phyloP scores from a whole-genome alignment of 2,113 vertebrate genomes.

The Cyanoderma ruficeps region DNA sequence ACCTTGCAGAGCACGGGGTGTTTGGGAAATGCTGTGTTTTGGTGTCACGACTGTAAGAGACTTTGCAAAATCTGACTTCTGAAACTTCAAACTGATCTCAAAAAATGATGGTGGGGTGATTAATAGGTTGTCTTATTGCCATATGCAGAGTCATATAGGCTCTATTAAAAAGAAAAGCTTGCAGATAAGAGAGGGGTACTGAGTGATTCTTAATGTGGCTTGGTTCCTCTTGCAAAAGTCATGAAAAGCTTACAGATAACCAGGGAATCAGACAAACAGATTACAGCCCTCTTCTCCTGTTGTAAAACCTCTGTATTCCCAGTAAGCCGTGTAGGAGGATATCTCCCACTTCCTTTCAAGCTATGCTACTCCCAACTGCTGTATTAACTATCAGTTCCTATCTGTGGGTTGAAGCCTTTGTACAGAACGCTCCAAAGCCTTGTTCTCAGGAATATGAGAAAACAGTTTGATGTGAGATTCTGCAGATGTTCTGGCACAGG shows the following conservation, averaged over 20 bases:
- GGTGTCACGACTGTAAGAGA: background rate
- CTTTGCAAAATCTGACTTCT: background rate
- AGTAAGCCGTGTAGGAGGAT: slow-evolving; percentile 31
- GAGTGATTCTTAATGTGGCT: background rate
- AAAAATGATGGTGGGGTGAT: background rate
- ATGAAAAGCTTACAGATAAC: slow-evolving; percentile 42
- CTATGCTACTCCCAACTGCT: background rate
- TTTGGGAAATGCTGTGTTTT: background rate
- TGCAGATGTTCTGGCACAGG: slow-evolving; percentile 32
- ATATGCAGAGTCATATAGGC: background rate
- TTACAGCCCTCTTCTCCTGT: background rate
- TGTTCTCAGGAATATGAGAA: slow-evolving; percentile 48
- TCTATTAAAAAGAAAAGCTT: background rate
- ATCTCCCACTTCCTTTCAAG: slow-evolving; percentile 43
- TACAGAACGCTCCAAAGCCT: background rate
- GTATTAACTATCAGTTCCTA: slow-evolving; percentile 22
- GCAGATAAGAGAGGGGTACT: background rate
- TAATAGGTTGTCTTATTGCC: background rate
- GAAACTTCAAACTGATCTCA: background rate
- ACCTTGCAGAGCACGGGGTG: background rate
- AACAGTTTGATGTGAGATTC: slow-evolving; percentile 3
- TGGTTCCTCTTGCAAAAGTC: background rate
- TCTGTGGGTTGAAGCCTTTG: slow-evolving; percentile 28
- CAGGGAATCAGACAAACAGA: background rate
- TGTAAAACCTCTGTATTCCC: slow-evolving; percentile 28